Evolutionary conservation across 2,797 vertebrate species (phyloP), one percentile per base, ranked within the genome.

Genomic region (Clarias platycephalus): DNA sequence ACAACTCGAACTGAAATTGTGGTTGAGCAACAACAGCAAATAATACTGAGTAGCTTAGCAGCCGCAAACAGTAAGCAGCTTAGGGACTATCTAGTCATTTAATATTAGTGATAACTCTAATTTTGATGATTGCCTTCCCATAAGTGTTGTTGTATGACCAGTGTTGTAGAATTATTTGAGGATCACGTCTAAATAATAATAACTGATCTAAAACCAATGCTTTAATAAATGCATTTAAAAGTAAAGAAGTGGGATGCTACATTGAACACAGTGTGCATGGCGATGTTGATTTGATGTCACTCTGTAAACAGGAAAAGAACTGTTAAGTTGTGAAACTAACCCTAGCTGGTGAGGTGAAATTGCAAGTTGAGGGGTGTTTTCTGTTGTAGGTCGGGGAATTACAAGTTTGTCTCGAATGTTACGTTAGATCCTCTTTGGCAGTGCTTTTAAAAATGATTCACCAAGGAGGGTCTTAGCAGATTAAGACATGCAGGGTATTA

Each of bases 401-500:
- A 55, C 71, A 28, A 44, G 24, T 55, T 74, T 3, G 5, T n/a
- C 70, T 70, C 0, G 6, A 53, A 74, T 26, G 24, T n/a, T 53
- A 15, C 71, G 16, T 53, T 74, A 49, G 71, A 26, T 26, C 71
- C 7, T 7, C 16, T 60, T 58, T 76, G 22, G 28, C 74, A 76
- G 53, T 1, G 12, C 53, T 58, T 76, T 76, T 13, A 57, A 58
- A 74, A 58, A 34, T 34, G 4, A 40, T 78, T 40, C 57, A 78
- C 75, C 22, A 24, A n/a, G 12, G 20, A 37, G 57, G 12, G 9
- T 75, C 26, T 57, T 55, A 20, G 31, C 31, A 77, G 75, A 37
- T 77, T 79, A 64, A 18, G 15, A 79, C 3, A 79, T 64, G 60
- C 55, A 49, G 53, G 16, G 34, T 58, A 70, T 78, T 78, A 28